A percentile compares a stretch with the other conserved stretches of the same genome.
phyloP scores from a whole-genome alignment of 2,888 invertebrate species.

The Scaptomyza caliginosa region DNA sequence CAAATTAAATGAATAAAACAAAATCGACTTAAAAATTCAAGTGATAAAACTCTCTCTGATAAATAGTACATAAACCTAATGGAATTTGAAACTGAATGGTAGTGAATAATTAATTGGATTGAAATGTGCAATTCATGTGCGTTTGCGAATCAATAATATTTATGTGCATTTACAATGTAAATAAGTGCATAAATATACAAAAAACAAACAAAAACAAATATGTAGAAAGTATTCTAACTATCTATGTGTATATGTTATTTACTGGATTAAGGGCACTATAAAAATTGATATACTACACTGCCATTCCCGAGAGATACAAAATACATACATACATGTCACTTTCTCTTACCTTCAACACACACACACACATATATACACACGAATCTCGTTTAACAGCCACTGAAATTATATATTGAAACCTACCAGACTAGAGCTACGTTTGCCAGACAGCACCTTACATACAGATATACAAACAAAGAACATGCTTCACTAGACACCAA shows the following conservation, averaged over 20 bases:
- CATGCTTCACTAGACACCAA: neutral
- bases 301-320: constrained; percentile 66
- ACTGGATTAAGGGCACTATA: constrained; percentile 61
- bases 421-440: constrained; percentile 19
- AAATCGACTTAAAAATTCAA: constrained; percentile 72
- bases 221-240: constrained; percentile 32
- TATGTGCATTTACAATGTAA: constrained; percentile 75
- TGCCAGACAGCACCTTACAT: constrained; percentile 17
- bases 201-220: neutral
- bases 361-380: neutral
- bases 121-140: constrained; percentile 44
- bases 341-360: neutral
- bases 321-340: constrained; percentile 21
- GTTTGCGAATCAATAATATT: constrained; percentile 46
- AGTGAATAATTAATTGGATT: constrained; percentile 46
- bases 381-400: constrained; percentile 2
- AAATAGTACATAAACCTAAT: constrained; percentile 67
- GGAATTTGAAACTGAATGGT: constrained; percentile 58
- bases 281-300: constrained; percentile 71
- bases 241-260: constrained; percentile 27
- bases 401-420: constrained; percentile 2
- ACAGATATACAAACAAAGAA: neutral
- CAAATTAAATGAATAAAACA: too few species aligned
- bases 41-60: constrained; percentile 73
- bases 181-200: constrained; percentile 55